A percentile compares a stretch with the other conserved stretches of the same genome.
These are phyloP conservation scores for Drosophila emarginata DNA, from an alignment of 2,888 invertebrate species.

Conservation along the genomic window DNA sequence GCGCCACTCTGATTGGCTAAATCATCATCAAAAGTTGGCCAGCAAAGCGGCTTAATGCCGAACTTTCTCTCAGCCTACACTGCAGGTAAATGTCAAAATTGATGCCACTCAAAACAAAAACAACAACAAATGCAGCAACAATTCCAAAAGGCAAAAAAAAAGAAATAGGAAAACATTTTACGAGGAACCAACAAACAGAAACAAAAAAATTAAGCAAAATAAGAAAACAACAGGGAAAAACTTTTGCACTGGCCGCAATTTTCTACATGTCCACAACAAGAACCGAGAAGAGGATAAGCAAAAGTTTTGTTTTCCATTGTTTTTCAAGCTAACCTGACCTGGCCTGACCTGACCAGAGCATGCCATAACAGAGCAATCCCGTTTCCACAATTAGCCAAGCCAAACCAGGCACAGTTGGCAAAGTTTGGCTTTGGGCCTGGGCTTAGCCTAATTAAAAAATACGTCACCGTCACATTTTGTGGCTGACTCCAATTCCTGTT, in stretches of 20 bases:
- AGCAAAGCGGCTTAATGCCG: slow-evolving; percentile 58
- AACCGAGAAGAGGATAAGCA: slow-evolving; percentile 9
- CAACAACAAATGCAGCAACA: not conserved
- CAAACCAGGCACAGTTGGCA: slow-evolving; percentile 59
- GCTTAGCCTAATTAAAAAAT: slow-evolving; percentile 77
- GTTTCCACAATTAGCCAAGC: slow-evolving; percentile 58
- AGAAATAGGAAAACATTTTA: no score
- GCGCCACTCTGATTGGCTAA: slow-evolving; percentile 45
- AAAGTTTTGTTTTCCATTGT: slow-evolving; percentile 32
- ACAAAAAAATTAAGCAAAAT: not conserved
- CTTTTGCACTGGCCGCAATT: slow-evolving; percentile 52
- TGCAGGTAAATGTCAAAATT: slow-evolving; percentile 81
- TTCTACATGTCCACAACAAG: slow-evolving; percentile 29
- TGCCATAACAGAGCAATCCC: slow-evolving; percentile 8
- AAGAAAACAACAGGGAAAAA: slow-evolving; percentile 40
- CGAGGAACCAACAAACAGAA: not conserved
- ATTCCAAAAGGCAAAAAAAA: slow-evolving; percentile 1
- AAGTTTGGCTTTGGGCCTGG: slow-evolving; percentile 59
- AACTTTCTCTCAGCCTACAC: slow-evolving; percentile 56
- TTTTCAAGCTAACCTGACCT: slow-evolving; percentile 33
- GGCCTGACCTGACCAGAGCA: slow-evolving; percentile 10
- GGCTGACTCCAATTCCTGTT: slow-evolving; percentile 46
- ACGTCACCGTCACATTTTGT: slow-evolving; percentile 63
- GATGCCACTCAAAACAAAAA: slow-evolving; percentile 74
- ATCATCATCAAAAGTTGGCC: slow-evolving; percentile 48